A percentile compares a stretch with the other conserved stretches of the same genome.
Evolutionary conservation across 2,797 vertebrate species (phyloP).

Genomic region (Hydrocynus forskahlii): DNA sequence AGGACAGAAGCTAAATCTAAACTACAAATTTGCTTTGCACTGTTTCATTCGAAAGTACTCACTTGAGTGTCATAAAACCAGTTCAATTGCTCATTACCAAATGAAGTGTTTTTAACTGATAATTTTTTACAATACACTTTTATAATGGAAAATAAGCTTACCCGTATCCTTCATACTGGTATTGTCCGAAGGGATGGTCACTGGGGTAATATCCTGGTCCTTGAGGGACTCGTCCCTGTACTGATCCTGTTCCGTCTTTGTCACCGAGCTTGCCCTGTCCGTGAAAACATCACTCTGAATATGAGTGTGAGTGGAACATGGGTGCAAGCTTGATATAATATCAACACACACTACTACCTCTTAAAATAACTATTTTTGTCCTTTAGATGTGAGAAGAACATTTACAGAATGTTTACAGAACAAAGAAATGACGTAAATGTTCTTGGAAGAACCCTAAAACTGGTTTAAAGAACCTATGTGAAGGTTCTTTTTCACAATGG

Average conservation of each 20-base stretch:
- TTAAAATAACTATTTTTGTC: too few relatives aligned
- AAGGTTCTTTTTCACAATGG: too few relatives aligned
- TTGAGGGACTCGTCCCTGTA: slow-evolving; percentile 84
- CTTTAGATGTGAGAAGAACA: too few relatives aligned
- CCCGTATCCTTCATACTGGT: slow-evolving; percentile 92
- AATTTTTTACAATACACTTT: too few relatives aligned
- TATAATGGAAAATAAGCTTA: slow-evolving; percentile 52
- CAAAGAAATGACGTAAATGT: too few relatives aligned
- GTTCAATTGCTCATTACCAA: too few relatives aligned
- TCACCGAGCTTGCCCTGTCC: slow-evolving; percentile 86
- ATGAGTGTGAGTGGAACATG: background rate
- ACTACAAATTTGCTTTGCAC: too few relatives aligned
- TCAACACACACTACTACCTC: background rate
- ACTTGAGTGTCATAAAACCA: background rate
- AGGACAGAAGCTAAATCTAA: too few relatives aligned
- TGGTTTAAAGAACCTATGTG: too few relatives aligned
- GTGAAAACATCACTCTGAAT: slow-evolving; percentile 34
- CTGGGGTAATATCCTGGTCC: slow-evolving; percentile 88
- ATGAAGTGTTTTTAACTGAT: too few relatives aligned
- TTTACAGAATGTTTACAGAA: too few relatives aligned
- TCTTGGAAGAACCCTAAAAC: too few relatives aligned
- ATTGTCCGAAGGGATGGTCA: slow-evolving; percentile 90
- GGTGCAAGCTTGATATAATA: background rate
- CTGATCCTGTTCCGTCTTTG: slow-evolving; percentile 84
- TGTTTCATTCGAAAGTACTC: background rate